Base-by-base conservation (phyloP, 2,113 vertebrate species). In the Vulpes vulpes region DNA sequence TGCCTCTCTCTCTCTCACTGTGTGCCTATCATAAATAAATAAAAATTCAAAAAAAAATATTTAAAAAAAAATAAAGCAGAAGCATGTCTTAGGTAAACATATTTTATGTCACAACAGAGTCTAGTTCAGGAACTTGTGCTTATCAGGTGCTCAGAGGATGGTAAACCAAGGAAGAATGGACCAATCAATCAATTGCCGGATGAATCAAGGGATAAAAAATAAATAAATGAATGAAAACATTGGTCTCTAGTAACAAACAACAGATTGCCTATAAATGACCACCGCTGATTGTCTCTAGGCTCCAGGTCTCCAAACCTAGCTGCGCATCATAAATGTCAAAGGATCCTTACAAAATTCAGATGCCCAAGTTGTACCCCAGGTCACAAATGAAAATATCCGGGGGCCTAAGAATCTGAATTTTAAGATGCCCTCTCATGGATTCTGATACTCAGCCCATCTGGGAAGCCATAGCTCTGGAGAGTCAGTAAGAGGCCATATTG, bases 381-480 rank as follows among this genome's bases (percentile, higher is more conserved):
- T 32, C 53, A 20, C 22, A 35, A 78, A 89, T 60, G 51, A 88
- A 92, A 96, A 55, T 88, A 76, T 23, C 60, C 14, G 9, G 67
- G 20, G 49, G 15, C 81, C 64, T 5, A 12, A n/a, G 22, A 96
- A 55, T 79, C 25, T 43, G 43, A 80, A 81, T 11, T 92, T 19
- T 53, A 65, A 62, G 71, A 84, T 17, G 0, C 49, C 53, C 3
- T 30, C 14, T 57, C 43, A 23, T 78, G 32, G 89, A 87, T 49
- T 81, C 53, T 73, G 57, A 74, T 32, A 69, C 27, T 69, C 12
- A 30, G 3, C 11, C 55, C 79, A 78, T 88, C 53, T 84, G 62
- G 76, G 80, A 91, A 82, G 93, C 79, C 97, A 94, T 96, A 97
- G 98, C 97, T 97, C 97, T 97, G 94, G 30, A 94, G 59, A 96